Conservation (phyloP, 2,113 vertebrate genomes). For the Gavia stellata region DNA sequence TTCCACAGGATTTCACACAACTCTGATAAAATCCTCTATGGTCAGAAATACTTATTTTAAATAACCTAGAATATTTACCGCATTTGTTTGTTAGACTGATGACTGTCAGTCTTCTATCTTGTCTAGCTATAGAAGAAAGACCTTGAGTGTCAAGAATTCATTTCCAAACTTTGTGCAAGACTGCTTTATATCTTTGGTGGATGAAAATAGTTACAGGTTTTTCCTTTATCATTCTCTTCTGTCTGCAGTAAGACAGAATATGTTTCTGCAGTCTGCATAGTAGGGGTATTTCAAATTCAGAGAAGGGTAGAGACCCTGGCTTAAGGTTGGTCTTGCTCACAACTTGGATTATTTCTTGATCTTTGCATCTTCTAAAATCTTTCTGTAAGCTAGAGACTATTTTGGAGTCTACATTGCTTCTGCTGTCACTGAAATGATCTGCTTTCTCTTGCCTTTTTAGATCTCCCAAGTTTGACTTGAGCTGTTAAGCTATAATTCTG, state of each 20-base stretch:
- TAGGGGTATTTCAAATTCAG: neutral
- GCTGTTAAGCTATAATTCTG: neutral
- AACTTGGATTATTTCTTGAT: neutral
- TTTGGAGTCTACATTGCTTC: neutral
- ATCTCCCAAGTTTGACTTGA: neutral
- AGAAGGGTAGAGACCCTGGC: neutral
- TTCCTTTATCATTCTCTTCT: neutral
- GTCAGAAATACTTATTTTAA: neutral
- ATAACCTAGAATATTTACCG: neutral
- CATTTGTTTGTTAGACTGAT: neutral
- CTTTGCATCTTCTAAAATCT: neutral
- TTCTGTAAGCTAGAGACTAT: neutral
- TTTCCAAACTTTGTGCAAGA: neutral
- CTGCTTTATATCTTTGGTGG: neutral
- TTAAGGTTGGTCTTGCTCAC: neutral
- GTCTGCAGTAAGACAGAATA: neutral
- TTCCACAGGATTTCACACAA: neutral
- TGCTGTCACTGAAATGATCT: neutral
- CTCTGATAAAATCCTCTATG: neutral
- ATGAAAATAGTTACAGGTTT: neutral
- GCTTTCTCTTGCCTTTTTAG: neutral
- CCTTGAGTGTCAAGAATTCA: neutral
- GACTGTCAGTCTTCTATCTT: neutral
- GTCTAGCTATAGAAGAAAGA: neutral
- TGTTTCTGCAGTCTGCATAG: neutral